Base-by-base conservation (phyloP, 2,797 vertebrate species). In the Euthynnus affinis region DNA sequence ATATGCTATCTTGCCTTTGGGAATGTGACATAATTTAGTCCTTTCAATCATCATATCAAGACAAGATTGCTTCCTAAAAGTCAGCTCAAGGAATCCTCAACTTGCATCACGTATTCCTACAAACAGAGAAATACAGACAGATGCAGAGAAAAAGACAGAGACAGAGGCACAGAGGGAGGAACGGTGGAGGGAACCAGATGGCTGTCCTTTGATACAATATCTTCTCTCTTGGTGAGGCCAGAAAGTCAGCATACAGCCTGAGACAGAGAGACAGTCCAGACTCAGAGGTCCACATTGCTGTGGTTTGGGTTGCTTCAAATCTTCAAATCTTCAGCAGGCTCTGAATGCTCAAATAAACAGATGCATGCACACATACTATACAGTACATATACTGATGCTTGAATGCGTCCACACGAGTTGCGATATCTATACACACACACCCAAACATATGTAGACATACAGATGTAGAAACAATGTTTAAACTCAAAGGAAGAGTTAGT, bases 261-360 rank as follows among this genome's bases (percentile, higher is more conserved):
- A 80, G 66, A 90, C 69, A 58, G 63, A 80, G 77, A 84, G 71
- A 74, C 58, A 44, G 55, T 62, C 17, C 32, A 34, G 53, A 85
- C 80, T 40, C 77, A 53, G 46, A 82, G 32, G 76, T 75, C 68
- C 70, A 77, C 88, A 87, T 78, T 83, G 76, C 82, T 92, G 91
- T 74, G 91, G 89, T 90, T 92, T 91, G 62, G 67, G 57, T 80
- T 40, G 20, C 44, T 80, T 89, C 77, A 80, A 65, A 75, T 93
- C 44, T 80, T 89, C 77, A 80, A 65, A 75, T 93, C 83, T 81
- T 85, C 90, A 90, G 87, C 88, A 91, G 88, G 76, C 65, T 85
- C 56, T 61, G 48, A 63, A 42, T 60, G 15, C 66, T 73, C 37
- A 17, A 81, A 81, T 80, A 88, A 87, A 90, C 73, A 86, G 14